A percentile compares a stretch with the other conserved stretches of the same genome.
Evolutionary conservation across 2,888 invertebrate species (phyloP).

Genomic region (Neoascia interrupta): DNA sequence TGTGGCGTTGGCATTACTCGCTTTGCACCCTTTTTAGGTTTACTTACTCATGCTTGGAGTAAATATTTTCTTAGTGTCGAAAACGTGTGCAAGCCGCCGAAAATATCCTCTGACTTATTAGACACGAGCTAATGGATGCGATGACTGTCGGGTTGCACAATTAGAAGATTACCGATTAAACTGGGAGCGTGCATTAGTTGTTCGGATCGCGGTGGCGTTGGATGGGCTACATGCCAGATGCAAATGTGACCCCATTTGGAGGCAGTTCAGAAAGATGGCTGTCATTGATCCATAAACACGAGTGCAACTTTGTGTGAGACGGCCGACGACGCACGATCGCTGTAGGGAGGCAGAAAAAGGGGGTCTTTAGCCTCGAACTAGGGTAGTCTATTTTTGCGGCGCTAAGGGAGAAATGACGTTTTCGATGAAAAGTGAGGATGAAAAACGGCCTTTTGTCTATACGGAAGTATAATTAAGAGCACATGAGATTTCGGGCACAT

Average conservation of each 20-base stretch:
- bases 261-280: slow-evolving; percentile 1
- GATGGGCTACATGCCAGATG: slow-evolving; percentile 49
- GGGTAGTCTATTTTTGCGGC: slow-evolving; percentile 1
- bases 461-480: too few species aligned
- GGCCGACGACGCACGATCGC: too few species aligned
- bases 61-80: slow-evolving; percentile 6
- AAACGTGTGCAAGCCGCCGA: slow-evolving; percentile 18
- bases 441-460: too few species aligned
- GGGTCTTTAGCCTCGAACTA: slow-evolving; percentile 37
- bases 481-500: too few species aligned
- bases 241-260: slow-evolving; percentile 53
- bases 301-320: slow-evolving; percentile 1
- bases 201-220: slow-evolving; percentile 16
- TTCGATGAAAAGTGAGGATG: background rate
- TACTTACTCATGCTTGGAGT: slow-evolving; percentile 1
- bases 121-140: slow-evolving; percentile 30
- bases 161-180: slow-evolving; percentile 37
- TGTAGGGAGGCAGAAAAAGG: too few species aligned
- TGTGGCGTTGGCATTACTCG: slow-evolving; percentile 9
- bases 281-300: slow-evolving; percentile 24
- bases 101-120: slow-evolving; percentile 55
- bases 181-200: slow-evolving; percentile 17
- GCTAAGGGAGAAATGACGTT: background rate
- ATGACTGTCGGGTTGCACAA: slow-evolving; percentile 53
- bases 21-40: slow-evolving; percentile 16